Base-by-base conservation (phyloP, 2,888 invertebrate species). In the Luperina nickerlii region DNA sequence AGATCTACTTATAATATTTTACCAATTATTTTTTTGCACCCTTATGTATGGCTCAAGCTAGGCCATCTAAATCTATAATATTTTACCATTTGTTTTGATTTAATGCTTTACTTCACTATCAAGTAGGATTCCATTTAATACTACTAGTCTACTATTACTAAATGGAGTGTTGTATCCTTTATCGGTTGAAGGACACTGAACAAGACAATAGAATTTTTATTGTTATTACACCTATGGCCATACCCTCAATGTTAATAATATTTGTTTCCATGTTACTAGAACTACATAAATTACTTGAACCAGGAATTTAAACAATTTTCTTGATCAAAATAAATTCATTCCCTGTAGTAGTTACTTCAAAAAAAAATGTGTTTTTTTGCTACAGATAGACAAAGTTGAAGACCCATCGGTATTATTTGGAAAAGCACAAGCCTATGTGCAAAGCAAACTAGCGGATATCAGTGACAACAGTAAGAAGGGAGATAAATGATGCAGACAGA, bases 311-410 rank as follows among this genome's bases (percentile, higher is more conserved):
- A 57, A 63, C 9, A 18, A 66, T 38, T 68, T 57, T 15, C 15
- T 62, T 67, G 15, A 80, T 32, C 11, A 73, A 70, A 79, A 63
- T 45, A 51, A 63, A 8, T 11, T 0, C 7, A 27, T 42, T 65
- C 4, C n/a, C 0, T 13, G 5, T n/a, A 51, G 13, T 27, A 7
- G 1, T 38, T 9, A 1, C n/a, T 2, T 15, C 9, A 32, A 27
- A 20, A 48, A 24, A 57, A 3, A 9, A 2, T n/a, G 4, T 0
- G 18, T 62, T 62, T 71, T 15, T 60, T 76, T 48, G n/a, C n/a
- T 77, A 48, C 76, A 99, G 98, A 97, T 99, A 86, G 98, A 99
- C 13, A 97, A 98, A 93, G 98, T 99, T 9, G 99, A 99, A 95
- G 98, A 99, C 89, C 99, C 99, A 7, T 95, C 96, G 82, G 98